These are phyloP conservation scores for Piezodorus guildinii DNA, from an alignment of 1,140 invertebrate species.

Conservation along the genomic window DNA sequence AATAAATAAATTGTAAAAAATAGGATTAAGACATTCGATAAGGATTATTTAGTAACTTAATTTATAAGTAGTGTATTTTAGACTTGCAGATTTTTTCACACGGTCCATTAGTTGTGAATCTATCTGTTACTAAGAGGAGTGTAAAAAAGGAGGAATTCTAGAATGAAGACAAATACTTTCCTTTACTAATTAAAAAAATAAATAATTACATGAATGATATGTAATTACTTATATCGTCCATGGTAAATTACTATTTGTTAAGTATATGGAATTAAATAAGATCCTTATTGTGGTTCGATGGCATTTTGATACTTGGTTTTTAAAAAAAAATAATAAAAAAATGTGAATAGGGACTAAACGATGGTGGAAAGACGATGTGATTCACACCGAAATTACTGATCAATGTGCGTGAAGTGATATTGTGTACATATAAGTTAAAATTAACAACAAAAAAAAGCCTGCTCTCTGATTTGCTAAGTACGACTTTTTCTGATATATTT, in stretches of 20 bases:
- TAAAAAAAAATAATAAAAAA: background rate
- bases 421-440: conserved; percentile 8
- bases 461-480: conserved; percentile 10
- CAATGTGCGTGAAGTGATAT: conserved; percentile 3
- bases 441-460: conserved; percentile 2
- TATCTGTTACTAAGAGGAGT: conserved; percentile 11
- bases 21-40: conserved; percentile 1
- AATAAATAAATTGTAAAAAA: conserved; percentile 18
- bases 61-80: conserved; percentile 16
- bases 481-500: conserved; percentile 13
- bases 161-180: conserved; percentile 14
- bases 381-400: background rate
- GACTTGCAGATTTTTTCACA: conserved; percentile 17
- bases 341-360: background rate
- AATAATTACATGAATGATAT: background rate
- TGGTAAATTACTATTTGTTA: background rate
- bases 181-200: background rate
- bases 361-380: background rate
- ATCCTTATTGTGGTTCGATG: background rate
- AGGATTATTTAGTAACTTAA: conserved; percentile 11
- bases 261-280: background rate
- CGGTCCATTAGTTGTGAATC: conserved; percentile 21
- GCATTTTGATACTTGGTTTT: conserved; percentile 12
- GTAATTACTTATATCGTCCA: conserved; percentile 11
- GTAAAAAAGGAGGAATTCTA: conserved; percentile 1